Evolutionary conservation across 2,888 invertebrate genomes (phyloP).

Genomic region (Mycalesis mineus): DNA sequence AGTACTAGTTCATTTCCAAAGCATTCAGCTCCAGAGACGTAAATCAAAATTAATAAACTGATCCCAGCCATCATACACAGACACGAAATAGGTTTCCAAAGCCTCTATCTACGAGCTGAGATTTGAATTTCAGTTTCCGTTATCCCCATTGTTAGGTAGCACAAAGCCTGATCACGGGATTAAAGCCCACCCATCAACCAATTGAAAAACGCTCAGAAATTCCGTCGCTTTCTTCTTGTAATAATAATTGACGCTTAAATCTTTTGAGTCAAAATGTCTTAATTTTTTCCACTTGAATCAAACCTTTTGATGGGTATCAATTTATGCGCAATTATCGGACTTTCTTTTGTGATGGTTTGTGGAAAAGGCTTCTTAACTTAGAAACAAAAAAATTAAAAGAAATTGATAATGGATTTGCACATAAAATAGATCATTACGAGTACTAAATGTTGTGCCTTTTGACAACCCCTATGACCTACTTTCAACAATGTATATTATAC

Average conservation of each 20-base stretch:
- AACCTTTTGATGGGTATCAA: slow-evolving; percentile 3
- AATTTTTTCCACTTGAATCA: slow-evolving; percentile 4
- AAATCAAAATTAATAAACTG: slow-evolving; percentile 6
- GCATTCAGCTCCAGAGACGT: background rate
- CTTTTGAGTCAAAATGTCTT: background rate
- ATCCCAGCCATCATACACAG: background rate
- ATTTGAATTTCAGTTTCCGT: slow-evolving; percentile 23
- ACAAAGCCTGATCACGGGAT: slow-evolving; percentile 17
- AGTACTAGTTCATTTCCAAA: background rate
- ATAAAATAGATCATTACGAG: background rate
- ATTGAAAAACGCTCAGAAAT: slow-evolving; percentile 7
- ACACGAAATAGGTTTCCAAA: slow-evolving; percentile 14
- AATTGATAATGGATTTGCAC: background rate
- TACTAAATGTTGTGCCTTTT: too few relatives aligned
- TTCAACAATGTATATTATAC: too few relatives aligned
- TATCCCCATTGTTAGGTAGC: slow-evolving; percentile 21
- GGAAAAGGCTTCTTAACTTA: background rate
- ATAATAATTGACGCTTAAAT: slow-evolving; percentile 11
- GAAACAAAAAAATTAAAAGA: background rate
- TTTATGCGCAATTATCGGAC: background rate
- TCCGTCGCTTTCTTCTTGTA: slow-evolving; percentile 1
- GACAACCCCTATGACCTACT: too few relatives aligned
- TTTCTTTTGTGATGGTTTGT: background rate
- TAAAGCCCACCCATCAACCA: slow-evolving; percentile 5
- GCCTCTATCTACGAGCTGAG: slow-evolving; percentile 6